Percentiles rank a stretch among this genome's conserved stretches.
Evolutionary conservation across 2,113 vertebrate species (phyloP).

Genomic region (Syngnathoides biaculeatus): DNA sequence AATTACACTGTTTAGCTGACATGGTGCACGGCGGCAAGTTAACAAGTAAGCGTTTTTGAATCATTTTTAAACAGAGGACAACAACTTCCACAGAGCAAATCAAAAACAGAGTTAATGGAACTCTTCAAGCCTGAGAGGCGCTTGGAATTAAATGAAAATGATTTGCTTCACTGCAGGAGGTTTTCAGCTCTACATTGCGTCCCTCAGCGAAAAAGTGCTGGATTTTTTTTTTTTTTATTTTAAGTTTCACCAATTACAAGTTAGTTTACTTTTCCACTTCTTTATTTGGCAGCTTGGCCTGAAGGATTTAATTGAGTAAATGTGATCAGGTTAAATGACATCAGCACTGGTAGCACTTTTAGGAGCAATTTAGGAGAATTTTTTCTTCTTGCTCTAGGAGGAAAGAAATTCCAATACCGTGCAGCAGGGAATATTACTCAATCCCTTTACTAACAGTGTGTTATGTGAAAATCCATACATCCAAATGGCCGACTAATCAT

Average conservation of each 20-base stretch:
- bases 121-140: conserved; percentile 10
- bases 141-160: not conserved
- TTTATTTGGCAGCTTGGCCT: not conserved
- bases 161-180: conserved; percentile 4
- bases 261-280: not conserved
- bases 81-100: conserved; percentile 40
- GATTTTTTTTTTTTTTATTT: too few relatives aligned
- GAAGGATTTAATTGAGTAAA: conserved; percentile 6
- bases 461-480: too few relatives aligned
- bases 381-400: not conserved
- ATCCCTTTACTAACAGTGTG: not conserved
- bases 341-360: not conserved
- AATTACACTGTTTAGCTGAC: not conserved
- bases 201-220: not conserved
- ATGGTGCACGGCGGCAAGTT: not conserved
- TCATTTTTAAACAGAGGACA: conserved; percentile 15
- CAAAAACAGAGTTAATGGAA: conserved; percentile 43
- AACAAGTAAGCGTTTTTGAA: conserved; percentile 7
- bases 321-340: not conserved
- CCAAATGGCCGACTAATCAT: too few relatives aligned
- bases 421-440: not conserved
- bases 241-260: not conserved
- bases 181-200: not conserved
- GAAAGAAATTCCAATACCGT: not conserved
- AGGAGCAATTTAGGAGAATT: not conserved